These are phyloP conservation scores for Andricus curvator DNA, from an alignment of 2,888 invertebrate genomes.

Conservation along the genomic window DNA sequence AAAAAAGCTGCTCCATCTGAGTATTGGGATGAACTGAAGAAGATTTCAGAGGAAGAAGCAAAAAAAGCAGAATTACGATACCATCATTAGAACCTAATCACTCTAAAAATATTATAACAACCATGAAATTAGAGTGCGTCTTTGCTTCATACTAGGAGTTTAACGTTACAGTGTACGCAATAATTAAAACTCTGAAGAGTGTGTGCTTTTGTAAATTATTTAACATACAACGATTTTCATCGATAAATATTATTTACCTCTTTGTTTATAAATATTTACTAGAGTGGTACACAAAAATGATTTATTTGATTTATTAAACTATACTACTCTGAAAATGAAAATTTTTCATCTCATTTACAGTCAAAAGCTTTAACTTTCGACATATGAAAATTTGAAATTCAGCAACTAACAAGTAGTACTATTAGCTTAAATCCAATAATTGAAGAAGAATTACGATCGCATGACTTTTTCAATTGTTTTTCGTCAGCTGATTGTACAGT, in stretches of 20 bases:
- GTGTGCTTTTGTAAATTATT: neutral
- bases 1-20: slow-evolving; percentile 67
- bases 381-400: too few species aligned
- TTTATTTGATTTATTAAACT: too few species aligned
- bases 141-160: neutral
- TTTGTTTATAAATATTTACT: neutral
- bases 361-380: too few species aligned
- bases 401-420: too few species aligned
- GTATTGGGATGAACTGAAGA: slow-evolving; percentile 65
- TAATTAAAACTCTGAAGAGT: neutral
- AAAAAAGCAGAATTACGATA: slow-evolving; percentile 59
- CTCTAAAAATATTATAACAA: slow-evolving; percentile 1
- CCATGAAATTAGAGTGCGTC: neutral
- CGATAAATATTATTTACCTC: neutral
- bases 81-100: slow-evolving; percentile 54
- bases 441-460: too few species aligned
- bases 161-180: neutral
- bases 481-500: too few species aligned
- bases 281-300: too few species aligned
- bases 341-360: too few species aligned
- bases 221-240: neutral
- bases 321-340: too few species aligned
- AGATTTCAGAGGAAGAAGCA: slow-evolving; percentile 60
- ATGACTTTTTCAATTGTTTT: too few species aligned
- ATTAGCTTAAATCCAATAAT: too few species aligned